Evolutionary conservation across 2,113 vertebrate species (phyloP).

Genomic region (Ammodytes marinus): DNA sequence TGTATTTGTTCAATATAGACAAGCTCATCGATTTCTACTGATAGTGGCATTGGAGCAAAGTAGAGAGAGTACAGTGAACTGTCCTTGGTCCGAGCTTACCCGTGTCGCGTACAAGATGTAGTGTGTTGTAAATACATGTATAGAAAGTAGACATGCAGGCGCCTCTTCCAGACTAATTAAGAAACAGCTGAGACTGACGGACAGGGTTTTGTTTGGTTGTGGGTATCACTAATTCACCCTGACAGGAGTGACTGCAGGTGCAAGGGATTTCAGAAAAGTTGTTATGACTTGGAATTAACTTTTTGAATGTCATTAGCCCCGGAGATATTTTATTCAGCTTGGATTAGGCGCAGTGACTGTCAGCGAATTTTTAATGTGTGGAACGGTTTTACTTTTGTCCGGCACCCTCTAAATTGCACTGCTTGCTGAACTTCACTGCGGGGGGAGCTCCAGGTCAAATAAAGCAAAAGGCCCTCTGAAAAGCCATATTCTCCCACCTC

Average conservation of each 20-base stretch:
- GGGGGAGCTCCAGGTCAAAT: conserved; percentile 56
- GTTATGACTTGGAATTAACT: conserved; percentile 36
- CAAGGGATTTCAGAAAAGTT: conserved; percentile 13
- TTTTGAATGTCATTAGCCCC: conserved; percentile 55
- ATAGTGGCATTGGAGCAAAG: conserved; percentile 74
- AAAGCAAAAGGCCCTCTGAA: conserved; percentile 59
- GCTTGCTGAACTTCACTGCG: conserved; percentile 49
- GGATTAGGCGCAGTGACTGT: conserved; percentile 41
- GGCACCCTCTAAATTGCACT: conserved; percentile 44
- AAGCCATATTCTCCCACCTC: conserved; percentile 77
- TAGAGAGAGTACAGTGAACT: conserved; percentile 75
- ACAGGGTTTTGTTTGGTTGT: conserved; percentile 34
- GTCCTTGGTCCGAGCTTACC: conserved; percentile 73
- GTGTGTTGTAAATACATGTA: conserved; percentile 84
- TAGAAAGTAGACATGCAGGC: conserved; percentile 79
- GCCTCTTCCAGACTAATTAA: conserved; percentile 68
- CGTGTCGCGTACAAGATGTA: conserved; percentile 68
- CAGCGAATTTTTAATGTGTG: conserved; percentile 39
- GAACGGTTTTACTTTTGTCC: conserved; percentile 46
- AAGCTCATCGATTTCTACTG: conserved; percentile 80
- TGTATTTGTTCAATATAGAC: conserved; percentile 80
- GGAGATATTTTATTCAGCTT: conserved; percentile 47
- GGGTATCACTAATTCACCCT: conserved; percentile 12
- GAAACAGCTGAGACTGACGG: conserved; percentile 37
- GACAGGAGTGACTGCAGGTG: conserved; percentile 29